phyloP scores from a whole-genome alignment of 2,888 invertebrate genomes.

The Hartigia nigra region DNA sequence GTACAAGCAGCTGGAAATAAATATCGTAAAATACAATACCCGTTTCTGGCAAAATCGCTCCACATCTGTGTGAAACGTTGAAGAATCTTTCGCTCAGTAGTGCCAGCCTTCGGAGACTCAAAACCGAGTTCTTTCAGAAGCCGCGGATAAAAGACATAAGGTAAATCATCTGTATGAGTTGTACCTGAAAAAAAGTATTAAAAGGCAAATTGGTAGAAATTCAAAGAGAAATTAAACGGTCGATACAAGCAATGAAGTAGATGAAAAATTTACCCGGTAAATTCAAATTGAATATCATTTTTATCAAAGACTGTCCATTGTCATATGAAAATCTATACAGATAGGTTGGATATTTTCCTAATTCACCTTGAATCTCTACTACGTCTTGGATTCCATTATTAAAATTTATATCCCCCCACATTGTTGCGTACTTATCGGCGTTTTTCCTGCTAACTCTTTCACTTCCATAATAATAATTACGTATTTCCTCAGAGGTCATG shows the following conservation, averaged over 20 bases:
- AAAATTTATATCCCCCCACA: constrained; percentile 44
- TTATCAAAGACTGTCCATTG: constrained; percentile 33
- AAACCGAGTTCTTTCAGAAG: constrained; percentile 23
- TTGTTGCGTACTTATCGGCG: constrained; percentile 30
- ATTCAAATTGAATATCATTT: constrained; percentile 26
- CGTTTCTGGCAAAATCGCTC: constrained; percentile 60
- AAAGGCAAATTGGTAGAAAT: too few species aligned
- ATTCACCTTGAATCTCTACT: constrained; percentile 35
- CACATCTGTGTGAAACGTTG: constrained; percentile 54
- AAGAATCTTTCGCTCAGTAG: constrained; percentile 36
- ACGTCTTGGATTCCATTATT: constrained; percentile 41
- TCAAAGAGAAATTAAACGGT: neutral
- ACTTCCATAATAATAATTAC: constrained; percentile 43
- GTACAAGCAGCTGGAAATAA: neutral
- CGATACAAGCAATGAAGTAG: neutral
- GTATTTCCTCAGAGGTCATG: constrained; percentile 37
- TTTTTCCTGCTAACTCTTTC: constrained; percentile 30
- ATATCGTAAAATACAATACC: constrained; percentile 35
- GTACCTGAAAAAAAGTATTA: constrained; percentile 30
- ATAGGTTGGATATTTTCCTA: constrained; percentile 36
- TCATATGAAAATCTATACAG: constrained; percentile 52
- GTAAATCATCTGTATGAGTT: constrained; percentile 50
- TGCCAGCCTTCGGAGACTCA: constrained; percentile 23
- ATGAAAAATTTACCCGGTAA: constrained; percentile 39
- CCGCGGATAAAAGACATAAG: constrained; percentile 44